A percentile compares a stretch with the other conserved stretches of the same genome.
Evolutionary conservation across 1,140 invertebrate genomes (phyloP).

Genomic region (Pseudomyrmex concolor): DNA sequence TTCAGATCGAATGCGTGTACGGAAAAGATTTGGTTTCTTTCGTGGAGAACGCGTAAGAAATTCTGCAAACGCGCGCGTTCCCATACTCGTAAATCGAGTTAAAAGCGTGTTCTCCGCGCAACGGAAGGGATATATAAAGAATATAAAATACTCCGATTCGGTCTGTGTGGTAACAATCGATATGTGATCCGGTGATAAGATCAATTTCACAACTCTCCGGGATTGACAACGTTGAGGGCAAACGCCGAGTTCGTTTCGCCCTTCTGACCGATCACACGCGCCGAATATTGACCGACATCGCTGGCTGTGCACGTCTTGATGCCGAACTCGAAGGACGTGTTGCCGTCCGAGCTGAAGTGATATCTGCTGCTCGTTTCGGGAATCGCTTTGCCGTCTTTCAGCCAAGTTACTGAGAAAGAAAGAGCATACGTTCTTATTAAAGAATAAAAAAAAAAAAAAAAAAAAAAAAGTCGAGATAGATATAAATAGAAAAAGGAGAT

Average conservation of each 20-base stretch:
- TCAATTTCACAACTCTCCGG: slow-evolving; percentile 77
- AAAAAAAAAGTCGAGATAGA: neutral
- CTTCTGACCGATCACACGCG: slow-evolving; percentile 93
- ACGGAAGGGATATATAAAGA: neutral
- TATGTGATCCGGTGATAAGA: neutral
- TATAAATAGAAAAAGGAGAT: too few relatives aligned
- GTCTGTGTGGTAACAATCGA: slow-evolving; percentile 14
- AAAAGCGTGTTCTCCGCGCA: neutral
- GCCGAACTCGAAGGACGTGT: slow-evolving; percentile 90
- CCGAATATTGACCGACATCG: slow-evolving; percentile 96
- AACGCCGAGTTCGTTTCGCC: slow-evolving; percentile 93
- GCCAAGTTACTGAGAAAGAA: slow-evolving; percentile 88
- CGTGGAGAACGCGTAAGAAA: neutral
- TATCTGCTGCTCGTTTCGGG: slow-evolving; percentile 91
- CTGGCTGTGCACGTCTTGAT: slow-evolving; percentile 91
- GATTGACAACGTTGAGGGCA: slow-evolving; percentile 91
- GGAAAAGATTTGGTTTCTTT: neutral
- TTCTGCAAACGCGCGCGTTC: neutral
- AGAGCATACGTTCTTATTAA: slow-evolving; percentile 48
- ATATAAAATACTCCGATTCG: slow-evolving; percentile 1
- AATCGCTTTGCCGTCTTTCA: slow-evolving; percentile 95
- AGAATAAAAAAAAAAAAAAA: neutral
- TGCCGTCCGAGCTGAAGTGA: slow-evolving; percentile 92
- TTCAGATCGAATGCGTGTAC: neutral
- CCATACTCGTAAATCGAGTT: neutral